Evolutionary conservation across 2,888 invertebrate genomes (phyloP).

Genomic region (Epirrhoe alternata): DNA sequence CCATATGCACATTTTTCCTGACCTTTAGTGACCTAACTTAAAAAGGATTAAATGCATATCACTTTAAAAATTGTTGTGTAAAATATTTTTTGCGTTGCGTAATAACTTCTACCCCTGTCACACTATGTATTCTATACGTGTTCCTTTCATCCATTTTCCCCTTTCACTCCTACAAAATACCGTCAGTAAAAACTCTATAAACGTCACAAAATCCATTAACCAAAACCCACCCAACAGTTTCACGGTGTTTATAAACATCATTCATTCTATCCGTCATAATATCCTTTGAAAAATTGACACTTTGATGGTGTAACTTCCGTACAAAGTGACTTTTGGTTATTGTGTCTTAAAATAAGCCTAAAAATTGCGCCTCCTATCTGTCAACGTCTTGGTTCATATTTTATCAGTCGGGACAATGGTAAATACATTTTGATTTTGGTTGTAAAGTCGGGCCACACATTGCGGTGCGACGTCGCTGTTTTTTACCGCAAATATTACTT

Average conservation of each 20-base stretch:
- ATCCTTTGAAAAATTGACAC: constrained; percentile 30
- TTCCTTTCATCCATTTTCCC: too few species aligned
- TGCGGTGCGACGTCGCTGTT: not conserved
- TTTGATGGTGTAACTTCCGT: constrained; percentile 34
- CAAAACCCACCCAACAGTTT: not conserved
- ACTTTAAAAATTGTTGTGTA: too few species aligned
- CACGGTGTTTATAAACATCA: not conserved
- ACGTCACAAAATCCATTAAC: not conserved
- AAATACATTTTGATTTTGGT: constrained; percentile 81
- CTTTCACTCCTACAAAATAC: too few species aligned
- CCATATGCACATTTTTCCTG: too few species aligned
- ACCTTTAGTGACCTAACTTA: too few species aligned
- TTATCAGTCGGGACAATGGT: constrained; percentile 81
- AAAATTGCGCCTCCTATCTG: constrained; percentile 61
- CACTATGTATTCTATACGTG: too few species aligned
- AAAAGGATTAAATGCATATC: too few species aligned
- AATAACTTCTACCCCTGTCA: too few species aligned
- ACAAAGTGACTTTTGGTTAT: constrained; percentile 40
- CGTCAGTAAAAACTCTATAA: too few species aligned
- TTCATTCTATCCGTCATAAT: constrained; percentile 21
- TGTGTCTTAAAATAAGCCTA: constrained; percentile 39
- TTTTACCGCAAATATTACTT: too few species aligned
- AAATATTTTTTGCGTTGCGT: too few species aligned
- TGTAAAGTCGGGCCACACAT: constrained; percentile 15
- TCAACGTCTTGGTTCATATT: constrained; percentile 82